phyloP scores from a whole-genome alignment of 2,113 vertebrate species.

The Neogale vison region DNA sequence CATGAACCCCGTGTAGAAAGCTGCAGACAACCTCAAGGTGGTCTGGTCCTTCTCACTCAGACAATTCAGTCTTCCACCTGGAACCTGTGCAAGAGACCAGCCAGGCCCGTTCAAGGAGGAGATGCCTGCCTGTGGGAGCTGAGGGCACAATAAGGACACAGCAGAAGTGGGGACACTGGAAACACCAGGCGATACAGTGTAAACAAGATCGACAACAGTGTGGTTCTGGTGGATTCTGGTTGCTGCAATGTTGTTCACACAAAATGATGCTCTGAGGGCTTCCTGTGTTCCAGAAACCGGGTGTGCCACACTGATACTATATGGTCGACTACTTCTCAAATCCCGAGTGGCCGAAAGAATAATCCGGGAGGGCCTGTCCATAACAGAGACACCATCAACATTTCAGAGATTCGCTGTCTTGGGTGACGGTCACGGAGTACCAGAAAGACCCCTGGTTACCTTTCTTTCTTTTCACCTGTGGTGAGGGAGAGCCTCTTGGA shows the following conservation, averaged over 20 bases:
- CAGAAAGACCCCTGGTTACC: not conserved
- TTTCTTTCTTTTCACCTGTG: not conserved
- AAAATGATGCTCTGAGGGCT: not conserved
- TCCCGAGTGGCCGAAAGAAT: not conserved
- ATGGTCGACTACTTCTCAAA: not conserved
- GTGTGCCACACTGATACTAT: rapidly evolving
- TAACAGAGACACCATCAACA: rapidly evolving
- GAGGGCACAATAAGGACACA: not conserved
- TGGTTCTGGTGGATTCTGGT: not conserved
- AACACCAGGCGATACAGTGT: rapidly evolving
- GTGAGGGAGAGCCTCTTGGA: not conserved
- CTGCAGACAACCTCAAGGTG: rapidly evolving
- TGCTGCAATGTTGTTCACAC: not conserved
- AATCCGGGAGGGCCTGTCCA: not conserved
- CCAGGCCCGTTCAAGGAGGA: not conserved
- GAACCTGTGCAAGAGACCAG: rapidly evolving
- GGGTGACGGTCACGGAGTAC: rapidly evolving
- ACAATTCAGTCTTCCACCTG: rapidly evolving
- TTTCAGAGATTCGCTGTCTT: rapidly evolving
- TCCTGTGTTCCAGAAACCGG: not conserved
- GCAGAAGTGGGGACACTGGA: not conserved
- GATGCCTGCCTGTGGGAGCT: not conserved
- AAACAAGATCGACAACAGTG: rapidly evolving
- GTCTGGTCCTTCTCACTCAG: not conserved
- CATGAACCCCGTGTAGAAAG: rapidly evolving